Evolutionary conservation across 2,888 invertebrate genomes (phyloP), one percentile per base, ranked within the genome.

Genomic region (Hypercompe scribonia): DNA sequence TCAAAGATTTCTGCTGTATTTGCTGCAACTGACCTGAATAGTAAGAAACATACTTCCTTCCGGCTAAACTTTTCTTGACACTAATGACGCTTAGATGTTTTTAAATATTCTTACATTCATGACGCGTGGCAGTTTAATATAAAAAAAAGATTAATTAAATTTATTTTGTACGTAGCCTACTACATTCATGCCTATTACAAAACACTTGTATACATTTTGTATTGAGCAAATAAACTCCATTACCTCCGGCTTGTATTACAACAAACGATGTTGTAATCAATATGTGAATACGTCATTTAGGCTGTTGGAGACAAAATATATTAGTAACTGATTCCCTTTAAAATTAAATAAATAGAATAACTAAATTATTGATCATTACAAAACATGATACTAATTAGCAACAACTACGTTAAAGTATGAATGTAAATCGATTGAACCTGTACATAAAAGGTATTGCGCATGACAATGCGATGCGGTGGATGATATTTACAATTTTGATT

Each of bases 171-270:
- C 61, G 31, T 13, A n/a, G 31, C 28, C 33, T 33, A 31, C 42
- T 33, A 66, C 67, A 24, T 46, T 24, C 50, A 34, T n/a, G n/a
- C 18, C 61, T 61, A 31, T 68, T 36, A 68, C 61, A 61, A 61
- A 68, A 68, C 68, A 50, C 24, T 33, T 61, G n/a, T 33, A 68
- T 36, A 68, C 39, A 68, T 54, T 54, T 54, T 13, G 68, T 68
- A 68, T 65, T 72, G 80, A 63, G 67, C 39, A 80, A 77, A 82
- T 76, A 80, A 70, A 72, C 75, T 75, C 68, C 72, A 74, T 68
- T 69, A 77, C 78, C 73, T 78, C 78, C 83, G 81, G 61, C 65
- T 80, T 70, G 65, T 71, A 63, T 54, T 70, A 70, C 63, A 68
- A 63, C 67, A 34, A 73, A 73, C n/a, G 69, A 75, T 83, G 61